Base-by-base conservation (phyloP, 2,888 invertebrate genomes). In the Melinopterus prodromus region DNA sequence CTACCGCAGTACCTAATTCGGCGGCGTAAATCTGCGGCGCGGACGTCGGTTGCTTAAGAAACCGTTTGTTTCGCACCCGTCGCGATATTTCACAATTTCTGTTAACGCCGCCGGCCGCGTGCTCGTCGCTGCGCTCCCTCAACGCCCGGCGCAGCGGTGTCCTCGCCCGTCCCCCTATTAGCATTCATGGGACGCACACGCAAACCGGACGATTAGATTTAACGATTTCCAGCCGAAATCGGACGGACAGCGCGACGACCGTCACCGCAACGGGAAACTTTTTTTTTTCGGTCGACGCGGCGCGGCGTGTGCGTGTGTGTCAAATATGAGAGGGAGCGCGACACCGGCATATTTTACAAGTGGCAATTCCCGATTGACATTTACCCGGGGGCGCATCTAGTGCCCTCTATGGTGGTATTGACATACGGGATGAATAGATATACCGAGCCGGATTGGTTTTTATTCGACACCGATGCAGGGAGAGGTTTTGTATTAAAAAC, bases 171-270 rank as follows among this genome's bases (percentile, higher is more conserved):
- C 80, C 82, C 74, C 36, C 26, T 36, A 83, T 83, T 83, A 82
- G 81, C 81, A 83, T 83, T 82, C 82, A 81, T 79, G 81, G 80
- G 78, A 77, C 82, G 81, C 82, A 82, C 82, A 82, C 82, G 81
- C 81, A 81, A 76, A 71, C 77, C 80, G 79, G 81, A 81, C 81
- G 82, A 83, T 83, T 83, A 79, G 80, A 78, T 82, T 80, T 82
- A 80, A 82, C 80, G 80, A 81, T 77, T 83, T 77, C 80, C 80
- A 81, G 69, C 76, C 78, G 69, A 81, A 83, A 82, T 81, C 77
- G 81, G 78, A 82, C 78, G 69, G 78, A 15, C 70, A 16, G 37
- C 72, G 53, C 6, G n/a, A 6, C 35, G 74, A n/a, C 7, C 74
- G n/a, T 15, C 26, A 80, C 82, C 81, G 76, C 78, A 79, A 82